Conservation (phyloP, 2,113 vertebrate genomes). For the Myotis brandtii region DNA sequence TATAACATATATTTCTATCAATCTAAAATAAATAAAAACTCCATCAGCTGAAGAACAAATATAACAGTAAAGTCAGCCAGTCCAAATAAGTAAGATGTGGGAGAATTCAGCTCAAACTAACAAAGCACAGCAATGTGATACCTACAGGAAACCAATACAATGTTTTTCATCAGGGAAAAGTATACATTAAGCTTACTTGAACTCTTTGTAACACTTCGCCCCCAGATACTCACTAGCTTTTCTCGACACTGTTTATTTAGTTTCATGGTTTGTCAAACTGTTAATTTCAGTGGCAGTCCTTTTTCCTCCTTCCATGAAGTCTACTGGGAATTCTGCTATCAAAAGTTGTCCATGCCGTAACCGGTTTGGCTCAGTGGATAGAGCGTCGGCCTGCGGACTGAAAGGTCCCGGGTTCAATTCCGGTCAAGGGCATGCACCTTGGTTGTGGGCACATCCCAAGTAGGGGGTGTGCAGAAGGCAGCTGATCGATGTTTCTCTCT, state of each 20-base stretch:
- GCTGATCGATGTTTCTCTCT: too few species aligned
- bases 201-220: background rate
- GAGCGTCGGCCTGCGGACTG: too few species aligned
- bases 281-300: background rate
- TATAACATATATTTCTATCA: background rate
- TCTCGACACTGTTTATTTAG: constrained; percentile 37
- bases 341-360: background rate
- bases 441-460: too few species aligned
- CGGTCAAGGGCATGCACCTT: too few species aligned
- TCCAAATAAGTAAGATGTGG: constrained; percentile 49
- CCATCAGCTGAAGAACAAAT: background rate
- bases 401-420: too few species aligned
- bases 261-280: constrained; percentile 43
- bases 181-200: background rate
- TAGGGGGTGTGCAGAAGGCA: too few species aligned
- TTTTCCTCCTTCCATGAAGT: background rate
- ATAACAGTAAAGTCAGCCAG: background rate
- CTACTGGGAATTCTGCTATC: constrained; percentile 9
- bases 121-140: background rate
- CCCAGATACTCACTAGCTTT: background rate
- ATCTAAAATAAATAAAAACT: constrained; percentile 48
- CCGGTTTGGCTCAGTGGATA: too few species aligned
- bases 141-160: constrained; percentile 16
- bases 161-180: constrained; percentile 34
- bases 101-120: constrained; percentile 44